Conservation (phyloP, 2,797 vertebrate genomes). For the Xenops minutus region DNA sequence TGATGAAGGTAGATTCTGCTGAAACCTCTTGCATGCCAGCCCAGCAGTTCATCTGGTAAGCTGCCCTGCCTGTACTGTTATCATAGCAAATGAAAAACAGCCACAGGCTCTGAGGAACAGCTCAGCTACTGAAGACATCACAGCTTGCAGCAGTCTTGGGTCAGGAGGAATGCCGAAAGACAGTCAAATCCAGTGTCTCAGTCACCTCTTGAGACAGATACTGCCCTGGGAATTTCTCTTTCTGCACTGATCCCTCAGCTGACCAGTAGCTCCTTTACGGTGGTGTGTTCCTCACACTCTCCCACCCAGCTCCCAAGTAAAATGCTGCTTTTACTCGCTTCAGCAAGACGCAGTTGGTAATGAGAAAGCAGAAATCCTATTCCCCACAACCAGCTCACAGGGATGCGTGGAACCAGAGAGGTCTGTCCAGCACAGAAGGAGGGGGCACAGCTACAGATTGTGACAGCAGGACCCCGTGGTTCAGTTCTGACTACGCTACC, state of each 20-base stretch:
- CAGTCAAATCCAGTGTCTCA: background rate
- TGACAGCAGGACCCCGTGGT: background rate
- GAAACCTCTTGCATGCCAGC: background rate
- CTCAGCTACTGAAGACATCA: background rate
- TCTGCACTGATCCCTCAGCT: background rate
- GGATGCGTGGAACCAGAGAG: fast-evolving
- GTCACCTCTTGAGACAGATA: background rate
- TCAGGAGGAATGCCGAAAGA: background rate
- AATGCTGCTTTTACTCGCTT: background rate
- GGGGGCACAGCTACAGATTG: background rate
- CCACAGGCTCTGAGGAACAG: background rate
- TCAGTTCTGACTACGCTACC: background rate
- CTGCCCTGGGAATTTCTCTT: background rate
- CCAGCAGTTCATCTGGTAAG: background rate
- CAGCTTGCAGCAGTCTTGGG: background rate
- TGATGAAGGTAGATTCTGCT: background rate
- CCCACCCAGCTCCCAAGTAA: background rate
- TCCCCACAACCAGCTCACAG: background rate
- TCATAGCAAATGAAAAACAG: background rate
- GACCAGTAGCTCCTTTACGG: background rate
- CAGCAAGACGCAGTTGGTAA: background rate
- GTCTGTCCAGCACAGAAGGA: background rate
- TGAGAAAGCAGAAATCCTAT: background rate
- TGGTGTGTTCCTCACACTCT: fast-evolving
- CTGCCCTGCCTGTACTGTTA: background rate